phyloP scores from a whole-genome alignment of 2,888 invertebrate genomes.

The Cheilosia soror region DNA sequence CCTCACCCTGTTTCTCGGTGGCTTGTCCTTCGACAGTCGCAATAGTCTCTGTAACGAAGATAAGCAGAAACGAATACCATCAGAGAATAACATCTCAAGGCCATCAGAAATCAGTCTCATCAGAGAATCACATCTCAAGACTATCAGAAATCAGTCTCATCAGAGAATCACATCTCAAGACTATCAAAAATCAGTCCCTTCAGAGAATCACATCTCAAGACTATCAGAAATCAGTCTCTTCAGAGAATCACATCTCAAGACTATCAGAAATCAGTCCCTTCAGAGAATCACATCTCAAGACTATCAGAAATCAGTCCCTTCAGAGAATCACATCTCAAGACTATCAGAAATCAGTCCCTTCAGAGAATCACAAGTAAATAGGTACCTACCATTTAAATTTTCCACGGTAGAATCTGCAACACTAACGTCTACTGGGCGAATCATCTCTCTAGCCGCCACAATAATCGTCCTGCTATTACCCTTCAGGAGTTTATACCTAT shows the following conservation, averaged over 20 bases:
- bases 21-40: neutral
- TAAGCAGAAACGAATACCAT: constrained; percentile 4
- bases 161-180: too few species aligned
- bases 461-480: constrained; percentile 4
- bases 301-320: too few species aligned
- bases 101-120: too few species aligned
- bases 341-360: neutral
- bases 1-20: neutral
- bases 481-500: constrained; percentile 17
- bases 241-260: too few species aligned
- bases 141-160: too few species aligned
- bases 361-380: neutral
- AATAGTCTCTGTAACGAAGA: constrained; percentile 5
- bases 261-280: too few species aligned
- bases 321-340: too few species aligned
- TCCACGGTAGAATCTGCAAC: neutral
- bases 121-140: too few species aligned
- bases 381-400: constrained; percentile 1
- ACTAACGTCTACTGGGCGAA: constrained; percentile 12
- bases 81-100: constrained; percentile 11
- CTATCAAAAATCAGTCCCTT: too few species aligned
- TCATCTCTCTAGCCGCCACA: constrained; percentile 18
- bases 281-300: too few species aligned
- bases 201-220: too few species aligned
- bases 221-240: too few species aligned